Evolutionary conservation across 2,113 vertebrate genomes (phyloP), one percentile per base, ranked within the genome.

Genomic region (Nematolebias whitei): DNA sequence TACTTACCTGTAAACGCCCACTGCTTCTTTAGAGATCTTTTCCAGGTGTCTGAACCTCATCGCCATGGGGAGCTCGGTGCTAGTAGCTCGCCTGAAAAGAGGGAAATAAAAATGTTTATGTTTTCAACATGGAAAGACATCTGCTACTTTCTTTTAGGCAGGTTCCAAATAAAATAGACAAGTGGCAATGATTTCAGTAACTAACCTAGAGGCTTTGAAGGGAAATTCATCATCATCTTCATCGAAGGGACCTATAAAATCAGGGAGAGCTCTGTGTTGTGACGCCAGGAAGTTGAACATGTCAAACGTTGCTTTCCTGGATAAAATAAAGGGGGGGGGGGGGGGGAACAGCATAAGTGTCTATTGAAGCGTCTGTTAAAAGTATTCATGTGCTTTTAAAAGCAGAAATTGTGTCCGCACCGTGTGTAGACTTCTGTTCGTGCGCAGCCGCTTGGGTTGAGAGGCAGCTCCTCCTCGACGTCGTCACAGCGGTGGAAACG

Each of bases 241-340:
- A 9, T 96, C 95, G 13, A 90, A 95, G 0, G 91, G 74, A 18
- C 92, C 80, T 0, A 78, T 24, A 1, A 82, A 87, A 55, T 95
- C 94, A 0, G 95, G 95, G 16, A 94, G 94, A 19, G 91, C 90
- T 22, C 96, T 89, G 80, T 97, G 95, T 80, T 95, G 94, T 0
- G 95, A 97, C 0, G 94, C 96, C 92, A 97, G 88, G 89, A 97
- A 97, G 90, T 95, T 96, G 84, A 96, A 96, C 94, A 96, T 97
- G 50, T 97, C 95, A 38, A 97, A 97, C 0, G 95, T 96, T 20
- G 93, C 94, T 88, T 96, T 97, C 86, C 95, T 96, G 65, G n/a
- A 64, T 2, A 48, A 0, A 3, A 19, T 4, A 43, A 19, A n/a
- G 8, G 14, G 24, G 15, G 14, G 3, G 20, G 8, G 14, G 24